phyloP scores from a whole-genome alignment of 1,140 invertebrate species.

The Dysdera silvatica region DNA sequence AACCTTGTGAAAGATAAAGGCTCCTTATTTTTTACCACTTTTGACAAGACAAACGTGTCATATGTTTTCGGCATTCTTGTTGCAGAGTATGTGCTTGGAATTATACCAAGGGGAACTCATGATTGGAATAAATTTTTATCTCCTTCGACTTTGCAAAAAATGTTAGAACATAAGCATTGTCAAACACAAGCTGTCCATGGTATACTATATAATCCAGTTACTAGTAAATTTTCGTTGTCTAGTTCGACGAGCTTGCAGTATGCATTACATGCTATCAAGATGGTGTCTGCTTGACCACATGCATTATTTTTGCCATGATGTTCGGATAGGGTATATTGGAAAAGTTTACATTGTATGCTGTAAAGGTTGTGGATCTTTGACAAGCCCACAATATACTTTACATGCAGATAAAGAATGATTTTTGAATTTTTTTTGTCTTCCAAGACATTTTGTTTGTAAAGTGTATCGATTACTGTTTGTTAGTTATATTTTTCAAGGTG shows the following conservation, averaged over 20 bases:
- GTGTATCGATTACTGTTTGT: no score
- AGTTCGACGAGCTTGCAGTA: slow-evolving; percentile 58
- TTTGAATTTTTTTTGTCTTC: no score
- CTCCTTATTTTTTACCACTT: slow-evolving; percentile 86
- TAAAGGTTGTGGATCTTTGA: no score
- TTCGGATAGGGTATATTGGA: no score
- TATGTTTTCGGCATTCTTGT: slow-evolving; percentile 63
- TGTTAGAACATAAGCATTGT: slow-evolving; percentile 53
- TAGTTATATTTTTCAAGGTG: no score
- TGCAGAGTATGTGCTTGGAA: slow-evolving; percentile 65
- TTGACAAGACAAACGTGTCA: slow-evolving; percentile 69
- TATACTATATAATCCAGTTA: slow-evolving; percentile 60
- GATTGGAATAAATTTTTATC: slow-evolving; percentile 82
- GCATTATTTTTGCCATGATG: no score
- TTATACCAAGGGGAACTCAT: slow-evolving; percentile 77
- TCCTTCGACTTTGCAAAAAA: slow-evolving; percentile 60
- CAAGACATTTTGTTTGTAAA: no score
- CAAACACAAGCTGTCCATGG: slow-evolving; percentile 56
- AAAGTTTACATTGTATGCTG: no score
- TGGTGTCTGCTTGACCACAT: no score
- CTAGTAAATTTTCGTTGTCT: slow-evolving; percentile 61
- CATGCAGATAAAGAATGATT: no score
- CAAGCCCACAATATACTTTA: no score
- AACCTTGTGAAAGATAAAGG: slow-evolving; percentile 55
- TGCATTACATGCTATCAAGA: slow-evolving; percentile 56